A percentile compares a stretch with the other conserved stretches of the same genome.
phyloP scores from a whole-genome alignment of 92 coral and sea anemone species.

The Nematostella vectensis region DNA sequence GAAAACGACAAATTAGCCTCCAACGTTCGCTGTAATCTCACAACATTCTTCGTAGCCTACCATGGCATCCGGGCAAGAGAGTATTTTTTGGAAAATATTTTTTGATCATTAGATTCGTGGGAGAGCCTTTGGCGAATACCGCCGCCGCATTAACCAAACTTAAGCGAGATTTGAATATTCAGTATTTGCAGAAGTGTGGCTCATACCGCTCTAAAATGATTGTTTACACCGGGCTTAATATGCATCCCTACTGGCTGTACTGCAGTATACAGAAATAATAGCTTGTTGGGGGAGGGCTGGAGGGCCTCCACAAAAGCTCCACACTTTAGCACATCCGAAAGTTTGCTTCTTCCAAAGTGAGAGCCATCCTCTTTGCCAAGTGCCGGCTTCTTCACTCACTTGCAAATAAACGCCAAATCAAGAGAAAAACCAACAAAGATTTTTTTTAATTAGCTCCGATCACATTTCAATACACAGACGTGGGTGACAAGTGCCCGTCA shows the following conservation, averaged over 20 bases:
- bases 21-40: no score
- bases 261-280: no score
- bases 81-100: background rate
- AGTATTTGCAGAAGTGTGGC: constrained; percentile 56
- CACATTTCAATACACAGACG: constrained; percentile 54
- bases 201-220: constrained; percentile 50
- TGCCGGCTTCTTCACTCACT: constrained; percentile 81
- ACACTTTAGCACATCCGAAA: no score
- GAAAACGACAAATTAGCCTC: constrained; percentile 5
- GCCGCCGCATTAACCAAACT: constrained; percentile 21
- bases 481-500: constrained; percentile 36
- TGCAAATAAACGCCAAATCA: constrained; percentile 96
- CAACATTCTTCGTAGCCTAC: no score
- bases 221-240: constrained; percentile 31
- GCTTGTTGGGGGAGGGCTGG: no score
- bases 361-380: background rate
- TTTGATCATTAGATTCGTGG: background rate
- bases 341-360: no score
- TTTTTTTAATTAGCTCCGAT: constrained; percentile 82
- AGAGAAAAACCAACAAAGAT: constrained; percentile 91
- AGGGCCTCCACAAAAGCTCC: no score
- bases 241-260: constrained; percentile 1
- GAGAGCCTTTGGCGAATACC: background rate
- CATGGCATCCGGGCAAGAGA: no score
- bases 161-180: constrained; percentile 46